Conservation (phyloP, 2,113 vertebrate genomes). For the Gymnarchus niloticus region DNA sequence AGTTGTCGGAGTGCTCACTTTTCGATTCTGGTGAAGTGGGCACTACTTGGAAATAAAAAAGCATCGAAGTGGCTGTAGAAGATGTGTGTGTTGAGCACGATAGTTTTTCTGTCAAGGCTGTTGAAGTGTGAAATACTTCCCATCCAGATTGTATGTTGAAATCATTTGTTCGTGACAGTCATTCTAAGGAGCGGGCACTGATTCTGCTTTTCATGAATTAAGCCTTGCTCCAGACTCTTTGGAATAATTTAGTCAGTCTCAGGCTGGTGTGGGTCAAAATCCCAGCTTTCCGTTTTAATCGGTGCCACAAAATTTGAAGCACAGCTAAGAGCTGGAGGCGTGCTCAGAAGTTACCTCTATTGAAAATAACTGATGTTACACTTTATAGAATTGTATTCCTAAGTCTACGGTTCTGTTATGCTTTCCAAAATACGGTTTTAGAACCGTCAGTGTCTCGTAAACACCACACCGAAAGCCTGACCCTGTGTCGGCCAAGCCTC, state of each 20-base stretch:
- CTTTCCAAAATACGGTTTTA: background rate
- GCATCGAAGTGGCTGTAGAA: background rate
- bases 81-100: background rate
- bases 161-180: background rate
- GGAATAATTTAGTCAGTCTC: background rate
- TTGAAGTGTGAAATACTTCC: too few species aligned
- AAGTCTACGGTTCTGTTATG: background rate
- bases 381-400: background rate
- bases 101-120: background rate
- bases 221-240: background rate
- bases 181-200: background rate
- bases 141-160: background rate
- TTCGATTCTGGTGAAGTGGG: background rate
- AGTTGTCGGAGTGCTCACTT: background rate
- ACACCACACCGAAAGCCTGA: background rate
- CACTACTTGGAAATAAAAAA: background rate
- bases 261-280: background rate
- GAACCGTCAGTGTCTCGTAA: background rate
- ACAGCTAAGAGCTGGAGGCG: background rate
- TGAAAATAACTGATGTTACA: background rate
- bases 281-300: constrained; percentile 3
- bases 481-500: background rate
- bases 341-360: background rate
- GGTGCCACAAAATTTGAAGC: background rate
- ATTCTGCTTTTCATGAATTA: background rate